Percentiles rank a stretch among this genome's conserved stretches.
Evolutionary conservation across 1,140 invertebrate species (phyloP).

Genomic region (Hyles euphorbiae): DNA sequence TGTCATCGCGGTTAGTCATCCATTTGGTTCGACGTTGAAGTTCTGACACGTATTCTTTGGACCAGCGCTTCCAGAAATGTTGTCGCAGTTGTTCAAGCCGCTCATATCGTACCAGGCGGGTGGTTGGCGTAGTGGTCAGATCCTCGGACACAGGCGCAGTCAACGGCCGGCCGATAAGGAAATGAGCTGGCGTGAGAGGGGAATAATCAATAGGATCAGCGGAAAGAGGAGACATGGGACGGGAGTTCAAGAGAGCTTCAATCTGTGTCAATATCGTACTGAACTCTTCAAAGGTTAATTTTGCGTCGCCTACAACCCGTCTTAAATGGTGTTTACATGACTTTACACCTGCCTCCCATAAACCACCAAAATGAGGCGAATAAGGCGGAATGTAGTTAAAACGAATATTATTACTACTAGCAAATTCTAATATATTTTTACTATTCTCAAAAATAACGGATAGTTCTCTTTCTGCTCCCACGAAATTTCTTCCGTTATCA

Average conservation of each 20-base stretch:
- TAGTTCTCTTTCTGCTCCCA: slow-evolving; percentile 5
- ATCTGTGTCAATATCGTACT: slow-evolving; percentile 16
- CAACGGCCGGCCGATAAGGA: too few species aligned
- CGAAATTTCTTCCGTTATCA: slow-evolving; percentile 38
- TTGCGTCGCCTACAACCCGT: neutral
- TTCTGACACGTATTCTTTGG: too few species aligned
- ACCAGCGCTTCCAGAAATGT: too few species aligned
- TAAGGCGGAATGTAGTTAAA: slow-evolving; percentile 8
- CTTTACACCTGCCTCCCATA: slow-evolving; percentile 9
- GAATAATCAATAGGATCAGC: neutral
- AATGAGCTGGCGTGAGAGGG: too few species aligned
- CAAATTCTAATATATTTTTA: neutral
- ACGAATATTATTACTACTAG: slow-evolving; percentile 1
- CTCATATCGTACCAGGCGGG: too few species aligned
- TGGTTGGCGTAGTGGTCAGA: too few species aligned
- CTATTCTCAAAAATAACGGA: neutral
- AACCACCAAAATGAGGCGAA: slow-evolving; percentile 8
- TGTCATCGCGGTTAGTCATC: too few species aligned
- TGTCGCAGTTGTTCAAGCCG: too few species aligned
- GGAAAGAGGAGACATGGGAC: slow-evolving; percentile 10
- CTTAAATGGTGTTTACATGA: slow-evolving; percentile 5
- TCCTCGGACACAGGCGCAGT: too few species aligned
- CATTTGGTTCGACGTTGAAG: too few species aligned
- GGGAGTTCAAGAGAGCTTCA: slow-evolving; percentile 14
- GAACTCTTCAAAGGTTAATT: neutral